A percentile compares a stretch with the other conserved stretches of the same genome.
These are phyloP conservation scores for Pseudois nayaur DNA, from an alignment of 2,113 vertebrate species.

Conservation along the genomic window DNA sequence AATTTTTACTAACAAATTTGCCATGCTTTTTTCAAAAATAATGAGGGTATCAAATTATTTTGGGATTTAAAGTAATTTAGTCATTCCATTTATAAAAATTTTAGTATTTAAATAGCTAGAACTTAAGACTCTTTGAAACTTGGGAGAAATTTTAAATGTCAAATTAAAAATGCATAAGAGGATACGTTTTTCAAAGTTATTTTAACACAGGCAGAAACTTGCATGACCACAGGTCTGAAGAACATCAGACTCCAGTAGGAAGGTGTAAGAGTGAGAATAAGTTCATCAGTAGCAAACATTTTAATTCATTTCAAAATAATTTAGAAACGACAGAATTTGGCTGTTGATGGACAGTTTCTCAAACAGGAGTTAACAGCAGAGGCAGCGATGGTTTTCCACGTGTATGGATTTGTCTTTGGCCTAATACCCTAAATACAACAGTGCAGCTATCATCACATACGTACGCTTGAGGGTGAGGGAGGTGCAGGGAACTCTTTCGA, in stretches of 20 bases:
- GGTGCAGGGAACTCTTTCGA: neutral
- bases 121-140: neutral
- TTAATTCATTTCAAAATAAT: slow-evolving; percentile 28
- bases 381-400: neutral
- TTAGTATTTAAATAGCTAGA: neutral
- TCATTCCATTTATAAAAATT: neutral
- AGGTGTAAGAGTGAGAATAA: neutral
- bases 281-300: neutral
- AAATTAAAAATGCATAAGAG: neutral
- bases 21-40: neutral
- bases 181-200: neutral
- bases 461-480: neutral
- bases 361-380: neutral
- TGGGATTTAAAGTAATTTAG: neutral
- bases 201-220: neutral
- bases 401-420: neutral
- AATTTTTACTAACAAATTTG: neutral
- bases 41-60: neutral
- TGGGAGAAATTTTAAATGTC: neutral
- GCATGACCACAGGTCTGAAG: neutral
- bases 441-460: no score
- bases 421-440: neutral
- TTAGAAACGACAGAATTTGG: neutral
- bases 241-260: neutral
- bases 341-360: neutral